phyloP scores from a whole-genome alignment of 2,113 vertebrate genomes.

The Bostrychus sinensis region DNA sequence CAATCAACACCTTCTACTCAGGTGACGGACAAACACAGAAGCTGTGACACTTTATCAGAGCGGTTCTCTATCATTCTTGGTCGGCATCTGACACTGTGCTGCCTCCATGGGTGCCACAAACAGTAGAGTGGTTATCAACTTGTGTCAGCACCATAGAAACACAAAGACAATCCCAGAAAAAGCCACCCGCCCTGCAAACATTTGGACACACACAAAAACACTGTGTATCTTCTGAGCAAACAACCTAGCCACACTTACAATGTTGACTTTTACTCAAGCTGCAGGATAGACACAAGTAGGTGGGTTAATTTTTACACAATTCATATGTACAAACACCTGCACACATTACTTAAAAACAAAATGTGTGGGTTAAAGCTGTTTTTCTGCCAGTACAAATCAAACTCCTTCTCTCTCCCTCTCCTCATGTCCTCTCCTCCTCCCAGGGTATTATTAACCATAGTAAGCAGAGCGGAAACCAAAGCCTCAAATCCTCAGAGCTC shows the following conservation, averaged over 20 bases:
- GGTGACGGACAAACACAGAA: conserved; percentile 75
- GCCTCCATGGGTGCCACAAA: conserved; percentile 51
- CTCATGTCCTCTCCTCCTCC: conserved; percentile 78
- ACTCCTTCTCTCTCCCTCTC: conserved; percentile 72
- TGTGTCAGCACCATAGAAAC: conserved; percentile 75
- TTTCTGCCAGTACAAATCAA: conserved; percentile 66
- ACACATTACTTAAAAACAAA: conserved; percentile 10
- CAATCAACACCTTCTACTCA: conserved; percentile 76
- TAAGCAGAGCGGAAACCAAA: conserved; percentile 90
- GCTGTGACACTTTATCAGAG: conserved; percentile 71
- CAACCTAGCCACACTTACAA: conserved; percentile 69
- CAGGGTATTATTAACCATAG: conserved; percentile 96
- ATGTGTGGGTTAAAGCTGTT: conserved; percentile 41
- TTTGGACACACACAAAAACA: conserved; percentile 47
- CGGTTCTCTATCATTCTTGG: conserved; percentile 39
- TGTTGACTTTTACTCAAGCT: conserved; percentile 80
- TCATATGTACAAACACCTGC: conserved; percentile 28
- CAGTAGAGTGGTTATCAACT: conserved; percentile 70
- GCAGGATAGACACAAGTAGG: conserved; percentile 57
- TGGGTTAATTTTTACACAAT: conserved; percentile 68
- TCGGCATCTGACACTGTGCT: conserved; percentile 44
- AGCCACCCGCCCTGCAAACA: conserved; percentile 51
- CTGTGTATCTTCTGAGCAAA: conserved; percentile 75
- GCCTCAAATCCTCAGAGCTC: conserved; percentile 86
- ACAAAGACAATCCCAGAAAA: conserved; percentile 48